Evolutionary conservation across 2,113 vertebrate genomes (phyloP), one percentile per base, ranked within the genome.

Genomic region (Dipodomys ordii): DNA sequence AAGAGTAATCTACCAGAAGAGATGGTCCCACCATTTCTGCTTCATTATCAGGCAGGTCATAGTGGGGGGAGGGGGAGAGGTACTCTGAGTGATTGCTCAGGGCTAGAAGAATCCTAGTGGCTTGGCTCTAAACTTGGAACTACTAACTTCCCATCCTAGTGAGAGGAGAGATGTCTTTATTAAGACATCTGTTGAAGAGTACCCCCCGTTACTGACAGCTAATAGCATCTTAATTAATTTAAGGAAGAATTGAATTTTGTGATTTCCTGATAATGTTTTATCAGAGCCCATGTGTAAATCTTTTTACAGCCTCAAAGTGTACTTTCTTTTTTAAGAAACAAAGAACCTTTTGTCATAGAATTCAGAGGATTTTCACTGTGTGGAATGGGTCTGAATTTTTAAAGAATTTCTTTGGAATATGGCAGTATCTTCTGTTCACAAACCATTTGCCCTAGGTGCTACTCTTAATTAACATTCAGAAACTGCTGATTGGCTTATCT

Each of bases 321-420:
- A 64, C 73, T 76, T 95, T 39, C 39, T 39, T 72, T 79, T 73
- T 44, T 44, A 60, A 35, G 28, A 86, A 71, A 82, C 65, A 90
- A 92, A 92, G 68, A 62, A 49, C 73, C n/a, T 83, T 92, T 95
- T 94, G 90, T 92, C 68, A 80, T 6, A 78, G 69, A 89, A 84
- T 83, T 76, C 72, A 88, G 83, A 93, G 53, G 60, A 39, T 85
- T 90, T 93, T 86, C 57, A 19, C 74, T 76, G 30, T 85, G 62
- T 96, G 92, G 91, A 91, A 67, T 57, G 74, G 92, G 92, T 93
- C 65, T 88, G 91, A 93, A 86, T 92, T 91, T 95, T 93, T 77
- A 57, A 87, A 88, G 91, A 85, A 62, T 82, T 88, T 73, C 49
- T 87, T n/a, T 86, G 39, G 71, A 83, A 79, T 44, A 46, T 22